Evolutionary conservation across 1,140 invertebrate species (phyloP), one percentile per base, ranked within the genome.

Genomic region (Radopholus similis): DNA sequence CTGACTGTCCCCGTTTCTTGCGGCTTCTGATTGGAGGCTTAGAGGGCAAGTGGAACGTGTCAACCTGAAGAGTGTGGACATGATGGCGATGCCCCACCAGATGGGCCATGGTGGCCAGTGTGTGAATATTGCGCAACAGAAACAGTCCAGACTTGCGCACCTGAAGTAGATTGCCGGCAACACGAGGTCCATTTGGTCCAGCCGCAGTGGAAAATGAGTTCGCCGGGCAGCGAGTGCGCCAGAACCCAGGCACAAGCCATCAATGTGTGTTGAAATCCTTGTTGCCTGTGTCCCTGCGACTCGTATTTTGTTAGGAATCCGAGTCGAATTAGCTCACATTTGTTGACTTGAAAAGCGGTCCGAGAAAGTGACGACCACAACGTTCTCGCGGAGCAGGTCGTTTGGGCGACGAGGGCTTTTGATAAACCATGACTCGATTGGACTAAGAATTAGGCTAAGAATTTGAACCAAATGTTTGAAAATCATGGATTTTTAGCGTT

Each of bases 91-190:
- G 15, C 65, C 65, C 21, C 21, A 34, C 47, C 15, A 66, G 18
- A 38, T 66, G 66, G 26, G 66, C 34, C 35, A 57, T 70, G 9
- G 66, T 66, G 28, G 42, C 40, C 30, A 65, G n/a, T 5, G 65
- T 54, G 30, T 66, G 28, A 37, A 32, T 56, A 23, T 64, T 21
- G 8, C 18, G n/a, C 15, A 28, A n/a, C n/a, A 49, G 15, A 9
- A 9, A 28, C 28, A 40, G 15, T 11, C 28, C 23, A 9, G 2
- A 30, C 26, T 21, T 4, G 6, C 9, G 18, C 18, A 66, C 64
- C 64, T 66, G 47, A 66, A 66, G 49, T 66, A 66, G 30, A 66
- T 68, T 28, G 65, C 65, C 13, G 23, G 35, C 38, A 66, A 18
- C 11, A 66, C n/a, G n/a, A n/a, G 37, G 2, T 59, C 60, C 66